Percentiles rank a stretch among this genome's conserved stretches.
phyloP scores from a whole-genome alignment of 1,140 invertebrate species.

The Tetragonula clypearis region DNA sequence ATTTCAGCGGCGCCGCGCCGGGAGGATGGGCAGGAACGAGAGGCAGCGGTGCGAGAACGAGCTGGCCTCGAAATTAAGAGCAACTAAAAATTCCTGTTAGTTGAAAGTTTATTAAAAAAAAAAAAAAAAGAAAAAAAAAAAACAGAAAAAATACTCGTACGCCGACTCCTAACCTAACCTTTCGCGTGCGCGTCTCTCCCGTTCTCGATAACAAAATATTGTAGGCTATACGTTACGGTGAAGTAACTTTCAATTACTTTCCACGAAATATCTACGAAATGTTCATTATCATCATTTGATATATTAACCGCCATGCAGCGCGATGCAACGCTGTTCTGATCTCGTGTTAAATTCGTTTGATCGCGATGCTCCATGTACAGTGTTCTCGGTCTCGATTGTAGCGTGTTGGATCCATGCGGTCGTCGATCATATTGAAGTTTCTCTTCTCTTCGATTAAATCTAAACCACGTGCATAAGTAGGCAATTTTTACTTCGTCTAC shows the following conservation, averaged over 20 bases:
- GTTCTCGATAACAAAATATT: neutral
- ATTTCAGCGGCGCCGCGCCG: conserved; percentile 13
- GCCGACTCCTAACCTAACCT: neutral
- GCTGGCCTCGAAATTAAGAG: conserved; percentile 30
- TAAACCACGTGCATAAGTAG: no score
- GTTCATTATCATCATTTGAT: no score
- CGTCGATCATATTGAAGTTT: no score
- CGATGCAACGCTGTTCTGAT: no score
- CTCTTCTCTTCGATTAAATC: no score
- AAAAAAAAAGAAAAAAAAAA: neutral
- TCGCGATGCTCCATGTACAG: no score
- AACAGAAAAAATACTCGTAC: neutral
- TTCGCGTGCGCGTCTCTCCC: neutral
- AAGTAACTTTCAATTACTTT: neutral
- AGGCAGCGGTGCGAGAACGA: conserved; percentile 18
- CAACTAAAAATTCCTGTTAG: conserved; percentile 30
- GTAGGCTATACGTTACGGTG: neutral
- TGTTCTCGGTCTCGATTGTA: no score
- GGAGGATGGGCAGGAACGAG: conserved; percentile 20
- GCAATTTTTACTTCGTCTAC: no score
- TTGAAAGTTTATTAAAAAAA: conserved; percentile 7
- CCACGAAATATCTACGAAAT: no score
- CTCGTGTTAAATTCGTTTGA: no score
- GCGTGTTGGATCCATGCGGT: no score
- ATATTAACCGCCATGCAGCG: no score